phyloP scores from a whole-genome alignment of 2,797 vertebrate genomes.

The Carapus acus region DNA sequence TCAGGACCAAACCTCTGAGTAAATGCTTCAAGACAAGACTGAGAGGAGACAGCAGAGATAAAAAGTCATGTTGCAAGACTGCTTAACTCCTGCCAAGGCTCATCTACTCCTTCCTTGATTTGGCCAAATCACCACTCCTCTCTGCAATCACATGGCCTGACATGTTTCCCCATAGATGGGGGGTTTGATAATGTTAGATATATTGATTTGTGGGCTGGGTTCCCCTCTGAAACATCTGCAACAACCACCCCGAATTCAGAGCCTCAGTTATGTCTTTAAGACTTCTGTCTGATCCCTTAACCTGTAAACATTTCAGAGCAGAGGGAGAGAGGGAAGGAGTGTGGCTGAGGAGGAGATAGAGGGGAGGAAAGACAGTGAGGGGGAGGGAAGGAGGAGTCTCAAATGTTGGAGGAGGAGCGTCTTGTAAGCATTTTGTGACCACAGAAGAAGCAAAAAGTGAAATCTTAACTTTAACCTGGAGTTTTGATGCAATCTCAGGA shows the following conservation, averaged over 20 bases:
- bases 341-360: slow-evolving; percentile 24
- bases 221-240: neutral
- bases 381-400: slow-evolving; percentile 28
- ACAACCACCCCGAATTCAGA: slow-evolving; percentile 16
- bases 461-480: slow-evolving; percentile 16
- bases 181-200: slow-evolving; percentile 20
- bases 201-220: slow-evolving; percentile 11
- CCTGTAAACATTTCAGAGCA: slow-evolving; percentile 62
- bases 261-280: slow-evolving; percentile 37
- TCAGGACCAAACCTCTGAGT: slow-evolving; percentile 8
- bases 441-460: slow-evolving; percentile 42
- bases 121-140: slow-evolving; percentile 15
- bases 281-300: slow-evolving; percentile 43
- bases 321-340: slow-evolving; percentile 26
- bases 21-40: slow-evolving; percentile 15
- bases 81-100: slow-evolving; percentile 27
- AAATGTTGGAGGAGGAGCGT: slow-evolving; percentile 53
- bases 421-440: slow-evolving; percentile 54
- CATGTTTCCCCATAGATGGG: slow-evolving; percentile 19
- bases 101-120: slow-evolving; percentile 29
- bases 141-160: slow-evolving; percentile 25
- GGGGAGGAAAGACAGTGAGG: slow-evolving; percentile 19
- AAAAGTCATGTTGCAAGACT: slow-evolving; percentile 30
- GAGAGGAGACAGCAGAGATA: slow-evolving; percentile 17
- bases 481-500: slow-evolving; percentile 16